Base-by-base conservation (phyloP, 2,113 vertebrate genomes). In the Hemichromis elongatus region DNA sequence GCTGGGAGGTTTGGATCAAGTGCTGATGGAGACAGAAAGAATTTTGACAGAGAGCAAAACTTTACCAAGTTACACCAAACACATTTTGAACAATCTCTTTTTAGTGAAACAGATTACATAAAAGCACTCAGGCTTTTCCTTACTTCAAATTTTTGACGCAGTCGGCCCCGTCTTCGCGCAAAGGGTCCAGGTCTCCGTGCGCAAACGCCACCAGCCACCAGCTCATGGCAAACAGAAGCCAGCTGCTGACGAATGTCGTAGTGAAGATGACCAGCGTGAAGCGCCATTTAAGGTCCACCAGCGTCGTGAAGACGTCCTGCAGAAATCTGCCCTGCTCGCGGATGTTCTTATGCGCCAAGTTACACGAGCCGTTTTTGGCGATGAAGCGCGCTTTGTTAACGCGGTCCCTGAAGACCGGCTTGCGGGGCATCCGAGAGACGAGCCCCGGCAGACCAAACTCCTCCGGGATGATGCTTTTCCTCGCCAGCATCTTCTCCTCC, bases 161-260 rank as follows among this genome's bases (percentile, higher is more conserved):
- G 0, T 96, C 96, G 5, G 81, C 75, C 14, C 19, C 54, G 26
- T 83, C 24, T 26, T 13, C 19, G 9, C 61, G 82, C 9, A 6
- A 4, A 40, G 47, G 68, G 82, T 97, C 96, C 95, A 99, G 96
- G 95, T 99, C 99, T 0, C 99, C 99, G 0, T 99, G 98, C 79
- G 96, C 98, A 19, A 99, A 99, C 19, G 98, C 98, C 91, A 99
- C 97, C 77, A 99, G 94, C 99, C 99, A 99, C 99, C 99, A 99
- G 94, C 97, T 96, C 98, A 99, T 99, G 90, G 98, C 99, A 42
- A 99, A 99, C 78, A 99, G 97, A 79, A 99, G 95, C 98, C 98
- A 99, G 92, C 98, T 99, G 96, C 98, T 99, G 90, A 99, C 97
- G 92, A 99, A 99, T 47, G 98, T 98, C 93, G 98, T 99, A 82